Conservation (phyloP, 2,113 vertebrate genomes). For the Microcebus murinus region DNA sequence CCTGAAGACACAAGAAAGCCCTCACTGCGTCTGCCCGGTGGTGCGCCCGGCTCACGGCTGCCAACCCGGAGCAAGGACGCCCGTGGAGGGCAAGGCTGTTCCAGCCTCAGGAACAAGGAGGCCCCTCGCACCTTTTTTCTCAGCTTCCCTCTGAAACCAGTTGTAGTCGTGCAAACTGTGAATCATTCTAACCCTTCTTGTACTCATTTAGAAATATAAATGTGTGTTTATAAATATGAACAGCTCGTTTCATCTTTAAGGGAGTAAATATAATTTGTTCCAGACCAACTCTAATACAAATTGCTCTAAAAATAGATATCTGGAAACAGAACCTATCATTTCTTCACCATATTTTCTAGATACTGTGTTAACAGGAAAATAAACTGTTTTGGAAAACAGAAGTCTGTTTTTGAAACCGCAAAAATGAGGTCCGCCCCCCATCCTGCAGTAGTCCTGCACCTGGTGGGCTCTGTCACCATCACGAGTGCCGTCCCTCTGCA, state of each 20-base stretch:
- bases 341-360: background rate
- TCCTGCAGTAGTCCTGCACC: background rate
- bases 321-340: background rate
- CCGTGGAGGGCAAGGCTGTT: background rate
- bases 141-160: background rate
- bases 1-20: background rate
- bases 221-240: background rate
- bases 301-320: background rate
- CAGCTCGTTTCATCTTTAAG: background rate
- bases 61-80: too few relatives aligned
- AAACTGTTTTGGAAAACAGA: rapidly evolving
- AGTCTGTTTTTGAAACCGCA: background rate
- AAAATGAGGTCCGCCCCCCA: background rate
- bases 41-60: background rate
- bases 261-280: slow-evolving; percentile 2
- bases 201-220: background rate
- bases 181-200: background rate
- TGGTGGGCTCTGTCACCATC: background rate
- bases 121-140: background rate
- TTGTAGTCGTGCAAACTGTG: background rate
- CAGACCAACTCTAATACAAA: background rate
- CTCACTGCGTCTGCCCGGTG: rapidly evolving
- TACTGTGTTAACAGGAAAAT: background rate
- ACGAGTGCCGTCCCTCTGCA: background rate
- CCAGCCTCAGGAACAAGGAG: background rate